Evolutionary conservation across 2,113 vertebrate species (phyloP), one percentile per base, ranked within the genome.

Genomic region (Etheostoma spectabile): DNA sequence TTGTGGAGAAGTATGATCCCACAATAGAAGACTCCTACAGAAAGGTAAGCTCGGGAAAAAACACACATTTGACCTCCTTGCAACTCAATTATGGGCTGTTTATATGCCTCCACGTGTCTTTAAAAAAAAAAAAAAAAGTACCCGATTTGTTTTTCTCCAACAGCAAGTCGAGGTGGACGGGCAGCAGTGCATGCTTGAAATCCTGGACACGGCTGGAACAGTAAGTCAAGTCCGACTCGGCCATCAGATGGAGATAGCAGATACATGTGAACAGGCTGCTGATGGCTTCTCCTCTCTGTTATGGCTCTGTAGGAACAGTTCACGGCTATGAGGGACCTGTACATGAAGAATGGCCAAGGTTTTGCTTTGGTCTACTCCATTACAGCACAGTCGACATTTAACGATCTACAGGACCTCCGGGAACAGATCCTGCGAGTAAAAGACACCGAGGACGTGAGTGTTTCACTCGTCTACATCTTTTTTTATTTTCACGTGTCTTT

Each of bases 1-100:
- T 99, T 95, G 98, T 99, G 92, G 98, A 99, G 94, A 99, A 99
- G 90, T 99, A 99, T 92, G 98, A 99, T 89, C 98, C 98, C 84
- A 99, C 98, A 96, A 99, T 99, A 97, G 98, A 99, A 96, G 98
- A 99, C 88, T 99, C 98, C 1, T 99, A 99, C 95, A 97, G 98
- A 96, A 99, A 99, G 98, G 98, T 98, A 94, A 93, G 80, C 46
- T 46, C 30, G 45, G 3, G 56, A 61, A 2, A 38, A 38, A 38
- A n/a, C n/a, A n/a, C n/a, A n/a, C n/a, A 15, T 16, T 16, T 4
- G 5, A 49, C 19, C n/a, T 22, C 13, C 63, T 27, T 60, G 10
- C 15, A 22, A 3, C n/a, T 22, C 18, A 38, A 0, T n/a, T 8
- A 59, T 30, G 42, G 12, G 21, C 27, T 38, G 10, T 45, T 42